Evolutionary conservation across 2,797 vertebrate species (phyloP), one percentile per base, ranked within the genome.

Genomic region (Propithecus deckenii): DNA sequence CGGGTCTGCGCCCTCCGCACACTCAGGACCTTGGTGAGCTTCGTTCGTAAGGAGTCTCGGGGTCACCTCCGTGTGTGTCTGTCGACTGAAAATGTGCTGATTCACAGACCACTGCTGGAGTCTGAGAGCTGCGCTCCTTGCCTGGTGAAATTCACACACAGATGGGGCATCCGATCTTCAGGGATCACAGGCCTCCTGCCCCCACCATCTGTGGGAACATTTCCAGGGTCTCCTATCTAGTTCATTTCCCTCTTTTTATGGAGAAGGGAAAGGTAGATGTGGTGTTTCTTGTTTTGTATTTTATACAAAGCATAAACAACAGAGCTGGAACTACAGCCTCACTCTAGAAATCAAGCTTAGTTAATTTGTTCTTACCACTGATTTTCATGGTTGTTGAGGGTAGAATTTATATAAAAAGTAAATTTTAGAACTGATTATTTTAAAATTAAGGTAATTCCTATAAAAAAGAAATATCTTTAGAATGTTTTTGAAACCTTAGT

Each of bases 161-260:
- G 2, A 0, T 14, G 63, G 17, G 10, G 23, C 20, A 1, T 22
- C 4, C 4, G 0, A 4, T 32, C 52, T 35, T 41, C 8, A 43
- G 41, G 92, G 22, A 1, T 61, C 7, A 0, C 1, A 0, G 38
- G 4, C 32, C 59, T 12, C 50, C 55, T 30, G 30, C 38, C 25
- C 41, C 41, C 17, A 43, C 50, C 50, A 0, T 41, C 74, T 50
- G 46, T 4, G 57, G 22, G 50, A 20, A n/a, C 32, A 2, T 1
- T 35, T 20, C 4, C 1, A 5, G 50, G 48, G 15, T 15, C 55
- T 55, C 38, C 41, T 18, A 0, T 10, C 43, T 1, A 1, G 23
- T 28, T 30, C 20, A 1, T 61, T 41, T 32, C 50, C 74, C 63
- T 48, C 7, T 0, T 46, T 38, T n/a, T 11, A 11, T 2, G 59